phyloP scores from a whole-genome alignment of 1,140 invertebrate genomes.

The Drosophila mayri region DNA sequence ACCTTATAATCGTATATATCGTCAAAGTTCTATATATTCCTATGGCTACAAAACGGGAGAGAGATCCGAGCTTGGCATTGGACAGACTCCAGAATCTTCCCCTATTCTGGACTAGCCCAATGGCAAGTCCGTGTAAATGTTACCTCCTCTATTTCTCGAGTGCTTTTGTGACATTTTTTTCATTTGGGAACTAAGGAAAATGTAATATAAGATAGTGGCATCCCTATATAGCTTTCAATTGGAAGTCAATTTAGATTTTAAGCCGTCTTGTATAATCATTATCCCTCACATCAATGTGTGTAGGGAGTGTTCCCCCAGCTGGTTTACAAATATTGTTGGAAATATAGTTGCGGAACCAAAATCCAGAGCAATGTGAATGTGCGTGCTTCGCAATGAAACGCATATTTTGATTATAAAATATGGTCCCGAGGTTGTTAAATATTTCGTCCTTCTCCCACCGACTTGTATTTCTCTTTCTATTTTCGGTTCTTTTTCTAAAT shows the following conservation, averaged over 20 bases:
- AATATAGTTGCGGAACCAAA: constrained; percentile 49
- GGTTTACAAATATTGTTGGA: constrained; percentile 57
- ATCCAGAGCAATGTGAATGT: constrained; percentile 35
- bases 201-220: constrained; percentile 1
- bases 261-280: constrained; percentile 40
- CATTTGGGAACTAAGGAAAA: constrained; percentile 30
- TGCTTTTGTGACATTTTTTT: constrained; percentile 13
- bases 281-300: constrained; percentile 33
- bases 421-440: constrained; percentile 83
- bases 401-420: constrained; percentile 85
- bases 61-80: constrained; percentile 38
- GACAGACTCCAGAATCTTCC: constrained; percentile 78
- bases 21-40: constrained; percentile 37
- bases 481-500: neutral
- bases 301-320: constrained; percentile 60
- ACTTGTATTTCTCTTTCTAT: neutral
- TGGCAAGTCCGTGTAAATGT: constrained; percentile 21
- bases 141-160: neutral
- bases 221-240: constrained; percentile 27
- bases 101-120: constrained; percentile 70
- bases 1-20: constrained; percentile 53
- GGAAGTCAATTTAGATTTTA: constrained; percentile 77
- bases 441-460: constrained; percentile 40
- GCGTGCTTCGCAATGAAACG: constrained; percentile 79
- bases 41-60: constrained; percentile 42